Evolutionary conservation across 2,113 vertebrate genomes (phyloP).

Genomic region (Scalopus aquaticus): DNA sequence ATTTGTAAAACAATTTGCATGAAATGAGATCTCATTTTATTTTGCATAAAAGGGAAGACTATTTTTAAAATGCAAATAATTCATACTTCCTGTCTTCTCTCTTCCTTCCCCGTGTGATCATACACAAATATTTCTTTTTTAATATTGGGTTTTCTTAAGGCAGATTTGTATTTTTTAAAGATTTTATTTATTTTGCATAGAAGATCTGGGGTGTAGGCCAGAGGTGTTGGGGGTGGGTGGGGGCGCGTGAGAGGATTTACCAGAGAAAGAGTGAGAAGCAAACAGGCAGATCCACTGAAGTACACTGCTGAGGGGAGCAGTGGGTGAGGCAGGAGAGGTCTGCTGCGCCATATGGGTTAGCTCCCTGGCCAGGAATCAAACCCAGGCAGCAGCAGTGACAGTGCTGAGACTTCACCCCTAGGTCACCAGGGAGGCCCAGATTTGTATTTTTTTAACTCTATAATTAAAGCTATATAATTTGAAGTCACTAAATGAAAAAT

Average conservation of each 20-base stretch:
- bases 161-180: background rate
- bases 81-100: background rate
- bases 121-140: constrained; percentile 6
- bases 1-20: background rate
- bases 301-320: too few relatives aligned
- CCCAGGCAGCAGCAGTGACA: too few relatives aligned
- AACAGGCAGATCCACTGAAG: too few relatives aligned
- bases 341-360: too few relatives aligned
- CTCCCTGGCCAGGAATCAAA: too few relatives aligned
- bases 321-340: too few relatives aligned
- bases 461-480: background rate
- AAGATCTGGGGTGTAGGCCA: too few relatives aligned
- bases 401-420: too few relatives aligned
- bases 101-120: background rate
- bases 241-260: too few relatives aligned
- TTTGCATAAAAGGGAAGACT: background rate
- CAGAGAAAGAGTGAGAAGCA: too few relatives aligned
- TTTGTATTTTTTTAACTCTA: constrained; percentile 5
- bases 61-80: constrained; percentile 14
- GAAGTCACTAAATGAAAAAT: background rate
- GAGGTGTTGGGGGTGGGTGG: too few relatives aligned
- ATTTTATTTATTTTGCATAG: too few relatives aligned
- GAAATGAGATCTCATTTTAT: background rate
- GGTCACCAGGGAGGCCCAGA: background rate
- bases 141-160: background rate